Conservation (phyloP, 1,140 invertebrate genomes). For the Diplogasteroides magnus region DNA sequence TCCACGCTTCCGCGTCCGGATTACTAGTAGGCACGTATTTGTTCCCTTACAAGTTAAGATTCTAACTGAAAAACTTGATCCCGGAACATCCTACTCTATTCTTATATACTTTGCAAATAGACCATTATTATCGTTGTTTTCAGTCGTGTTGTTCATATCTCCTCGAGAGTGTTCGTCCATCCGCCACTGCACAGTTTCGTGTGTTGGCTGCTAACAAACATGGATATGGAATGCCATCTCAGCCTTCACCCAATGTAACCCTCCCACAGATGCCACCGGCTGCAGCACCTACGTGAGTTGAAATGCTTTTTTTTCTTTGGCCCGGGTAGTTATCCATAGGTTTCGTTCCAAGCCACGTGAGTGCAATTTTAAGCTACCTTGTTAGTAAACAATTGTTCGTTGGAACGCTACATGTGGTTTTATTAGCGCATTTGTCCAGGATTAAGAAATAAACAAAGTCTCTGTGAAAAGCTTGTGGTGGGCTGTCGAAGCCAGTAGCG, state of each 20-base stretch:
- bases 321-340: too few relatives aligned
- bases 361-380: too few relatives aligned
- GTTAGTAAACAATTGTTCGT: too few relatives aligned
- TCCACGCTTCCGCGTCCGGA: background rate
- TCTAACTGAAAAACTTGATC: background rate
- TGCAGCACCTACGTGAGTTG: constrained; percentile 38
- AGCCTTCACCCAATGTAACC: constrained; percentile 63
- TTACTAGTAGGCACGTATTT: background rate
- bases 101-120: background rate
- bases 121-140: background rate
- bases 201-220: constrained; percentile 85
- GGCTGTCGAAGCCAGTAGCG: too few relatives aligned
- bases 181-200: constrained; percentile 87
- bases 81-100: background rate
- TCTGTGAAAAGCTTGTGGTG: too few relatives aligned
- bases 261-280: constrained; percentile 54
- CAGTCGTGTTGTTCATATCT: constrained; percentile 67
- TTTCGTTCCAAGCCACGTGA: too few relatives aligned
- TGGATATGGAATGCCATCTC: constrained; percentile 82
- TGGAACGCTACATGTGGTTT: too few relatives aligned
- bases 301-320: background rate
- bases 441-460: too few relatives aligned
- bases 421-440: too few relatives aligned
- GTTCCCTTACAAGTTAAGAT: background rate
- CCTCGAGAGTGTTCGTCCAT: constrained; percentile 80